Evolutionary conservation across 1,140 invertebrate genomes (phyloP).

Genomic region (Adoxophyes honmai): DNA sequence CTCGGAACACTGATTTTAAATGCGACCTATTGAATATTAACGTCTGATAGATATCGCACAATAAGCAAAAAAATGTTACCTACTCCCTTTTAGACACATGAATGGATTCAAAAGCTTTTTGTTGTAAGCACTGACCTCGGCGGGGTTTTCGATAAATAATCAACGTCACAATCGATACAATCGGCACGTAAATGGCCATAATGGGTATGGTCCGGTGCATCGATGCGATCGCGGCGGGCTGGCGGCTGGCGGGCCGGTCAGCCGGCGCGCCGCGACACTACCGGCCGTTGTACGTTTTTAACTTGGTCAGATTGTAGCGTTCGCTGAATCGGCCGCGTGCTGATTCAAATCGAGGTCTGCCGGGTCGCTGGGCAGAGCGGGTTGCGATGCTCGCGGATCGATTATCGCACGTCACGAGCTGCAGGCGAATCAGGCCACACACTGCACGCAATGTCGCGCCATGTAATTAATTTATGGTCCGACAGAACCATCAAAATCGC

Average conservation of each 20-base stretch:
- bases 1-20: constrained; percentile 25
- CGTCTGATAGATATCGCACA: constrained; percentile 19
- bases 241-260: constrained; percentile 19
- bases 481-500: constrained; percentile 14
- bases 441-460: constrained; percentile 28
- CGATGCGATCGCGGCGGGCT: constrained; percentile 31
- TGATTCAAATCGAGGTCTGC: constrained; percentile 62
- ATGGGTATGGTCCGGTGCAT: constrained; percentile 43
- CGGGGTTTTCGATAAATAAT: constrained; percentile 46
- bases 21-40: constrained; percentile 32
- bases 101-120: constrained; percentile 31
- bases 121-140: constrained; percentile 39
- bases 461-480: constrained; percentile 13
- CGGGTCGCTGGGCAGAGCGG: constrained; percentile 41
- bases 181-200: constrained; percentile 46
- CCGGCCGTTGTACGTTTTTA: constrained; percentile 31
- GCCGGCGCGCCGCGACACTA: constrained; percentile 20
- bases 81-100: constrained; percentile 37
- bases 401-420: constrained; percentile 42
- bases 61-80: constrained; percentile 25
- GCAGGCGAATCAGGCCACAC: constrained; percentile 34
- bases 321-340: constrained; percentile 45
- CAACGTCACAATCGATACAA: constrained; percentile 47
- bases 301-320: constrained; percentile 40
- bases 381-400: constrained; percentile 33